These are phyloP conservation scores for Eidolon dupreanum DNA, from an alignment of 2,797 vertebrate genomes.

Conservation along the genomic window DNA sequence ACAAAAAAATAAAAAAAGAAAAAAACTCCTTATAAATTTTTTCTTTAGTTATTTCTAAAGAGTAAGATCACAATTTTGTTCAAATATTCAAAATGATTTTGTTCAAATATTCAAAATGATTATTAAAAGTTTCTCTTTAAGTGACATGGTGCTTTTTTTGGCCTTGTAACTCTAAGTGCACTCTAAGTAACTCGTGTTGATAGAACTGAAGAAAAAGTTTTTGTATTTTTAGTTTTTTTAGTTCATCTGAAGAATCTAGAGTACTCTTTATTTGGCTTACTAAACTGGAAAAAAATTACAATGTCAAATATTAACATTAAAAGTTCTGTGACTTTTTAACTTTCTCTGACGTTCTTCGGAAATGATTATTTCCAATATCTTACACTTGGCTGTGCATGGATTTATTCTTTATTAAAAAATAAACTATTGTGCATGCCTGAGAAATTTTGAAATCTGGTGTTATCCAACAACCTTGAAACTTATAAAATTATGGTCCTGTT, in stretches of 20 bases:
- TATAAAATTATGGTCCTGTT: not conserved
- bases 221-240: not conserved
- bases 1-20: not conserved
- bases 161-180: not conserved
- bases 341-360: not conserved
- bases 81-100: not conserved
- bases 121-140: not conserved
- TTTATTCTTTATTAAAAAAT: constrained; percentile 42
- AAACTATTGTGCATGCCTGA: not conserved
- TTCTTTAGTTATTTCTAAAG: not conserved
- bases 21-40: not conserved
- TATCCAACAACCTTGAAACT: not conserved
- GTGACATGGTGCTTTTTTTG: not conserved
- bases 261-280: not conserved
- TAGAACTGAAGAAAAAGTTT: not conserved
- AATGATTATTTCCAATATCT: constrained; percentile 23
- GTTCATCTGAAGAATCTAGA: not conserved
- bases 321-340: not conserved
- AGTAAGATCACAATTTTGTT: not conserved
- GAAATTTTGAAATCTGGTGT: constrained; percentile 24
- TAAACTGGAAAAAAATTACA: constrained; percentile 28
- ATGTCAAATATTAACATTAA: not conserved
- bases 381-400: not conserved
- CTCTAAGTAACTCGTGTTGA: not conserved
- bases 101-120: not conserved